phyloP scores from a whole-genome alignment of 2,797 vertebrate species.

The Sebastolobus alascanus region DNA sequence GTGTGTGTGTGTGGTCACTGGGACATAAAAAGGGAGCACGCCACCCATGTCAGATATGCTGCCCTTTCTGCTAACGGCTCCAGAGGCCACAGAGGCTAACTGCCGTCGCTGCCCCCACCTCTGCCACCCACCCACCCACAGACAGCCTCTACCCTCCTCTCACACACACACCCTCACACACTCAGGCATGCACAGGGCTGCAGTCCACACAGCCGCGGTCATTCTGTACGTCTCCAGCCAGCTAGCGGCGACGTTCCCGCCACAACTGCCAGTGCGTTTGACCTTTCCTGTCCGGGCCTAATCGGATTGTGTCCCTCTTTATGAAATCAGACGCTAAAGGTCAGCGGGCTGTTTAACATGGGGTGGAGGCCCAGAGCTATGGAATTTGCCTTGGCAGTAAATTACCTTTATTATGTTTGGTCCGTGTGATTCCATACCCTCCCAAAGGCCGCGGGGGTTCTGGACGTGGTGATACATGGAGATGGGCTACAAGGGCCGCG shows the following conservation, averaged over 20 bases:
- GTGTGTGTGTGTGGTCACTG: slow-evolving; percentile 51
- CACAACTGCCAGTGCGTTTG: slow-evolving; percentile 92
- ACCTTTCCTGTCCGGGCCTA: slow-evolving; percentile 96
- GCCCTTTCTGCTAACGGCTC: slow-evolving; percentile 86
- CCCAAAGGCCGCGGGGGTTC: slow-evolving; percentile 58
- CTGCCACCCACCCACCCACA: slow-evolving; percentile 26
- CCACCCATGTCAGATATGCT: slow-evolving; percentile 82
- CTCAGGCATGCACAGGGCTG: slow-evolving; percentile 25
- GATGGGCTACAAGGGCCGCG: slow-evolving; percentile 33
- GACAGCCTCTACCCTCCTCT: slow-evolving; percentile 20
- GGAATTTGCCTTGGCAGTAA: slow-evolving; percentile 97
- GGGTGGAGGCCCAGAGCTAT: slow-evolving; percentile 92
- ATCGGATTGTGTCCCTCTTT: slow-evolving; percentile 97
- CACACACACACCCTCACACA: slow-evolving; percentile 35
- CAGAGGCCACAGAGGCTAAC: slow-evolving; percentile 86
- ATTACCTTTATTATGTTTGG: slow-evolving; percentile 98
- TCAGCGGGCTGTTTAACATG: slow-evolving; percentile 96
- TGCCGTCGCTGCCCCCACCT: slow-evolving; percentile 61
- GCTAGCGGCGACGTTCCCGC: slow-evolving; percentile 86
- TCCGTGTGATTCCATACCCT: slow-evolving; percentile 84
- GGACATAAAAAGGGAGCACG: slow-evolving; percentile 73
- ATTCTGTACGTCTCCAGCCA: slow-evolving; percentile 77
- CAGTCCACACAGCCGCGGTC: slow-evolving; percentile 49
- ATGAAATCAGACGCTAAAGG: slow-evolving; percentile 98
- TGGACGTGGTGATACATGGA: slow-evolving; percentile 66